Base-by-base conservation (phyloP, 1,140 invertebrate species). In the Hylaeus volcanicus region DNA sequence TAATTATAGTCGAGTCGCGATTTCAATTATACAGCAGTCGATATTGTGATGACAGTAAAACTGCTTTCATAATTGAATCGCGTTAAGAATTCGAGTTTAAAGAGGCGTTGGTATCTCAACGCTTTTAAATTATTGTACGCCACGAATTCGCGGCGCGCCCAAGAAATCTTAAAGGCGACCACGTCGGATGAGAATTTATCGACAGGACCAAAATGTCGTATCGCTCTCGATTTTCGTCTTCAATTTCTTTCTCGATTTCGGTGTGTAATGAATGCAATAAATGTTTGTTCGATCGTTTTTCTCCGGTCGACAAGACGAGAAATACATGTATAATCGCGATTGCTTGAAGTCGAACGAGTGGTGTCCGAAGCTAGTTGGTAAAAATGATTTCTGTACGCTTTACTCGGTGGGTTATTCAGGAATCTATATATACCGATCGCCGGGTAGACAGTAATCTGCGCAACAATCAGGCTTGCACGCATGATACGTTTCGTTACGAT, bases 351-450 rank as follows among this genome's bases (percentile, higher is more conserved):
- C 3, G 51, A 75, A 41, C 41, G 74, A 26, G n/a, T 45, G 48
- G 48, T 72, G 58, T 72, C 69, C n/a, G 55, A 74, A 74, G 15
- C 43, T 63, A 14, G 45, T 68, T 8, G 83, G 60, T 79, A 83
- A 84, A 74, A 12, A 11, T 41, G 75, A 6, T 79, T 51, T 79
- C 83, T 84, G 58, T 39, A 15, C 55, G 45, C 48, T 58, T 37
- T 39, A 48, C 71, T 55, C 71, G 15, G 55, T 56, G n/a, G 76
- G 5, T 66, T 70, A 71, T 61, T 58, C 37, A 74, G 81, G 37
- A 14, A 74, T 80, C 70, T 65, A 51, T 12, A 2, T 12, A 2
- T 45, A 14, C 8, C 14, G 56, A 41, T 12, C 11, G 39, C 53
- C 37, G 12, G 45, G 56, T 26, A 84, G 48, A 55, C 41, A 60